These are phyloP conservation scores for Drosophila insularis DNA, from an alignment of 1,140 invertebrate species.

Conservation along the genomic window DNA sequence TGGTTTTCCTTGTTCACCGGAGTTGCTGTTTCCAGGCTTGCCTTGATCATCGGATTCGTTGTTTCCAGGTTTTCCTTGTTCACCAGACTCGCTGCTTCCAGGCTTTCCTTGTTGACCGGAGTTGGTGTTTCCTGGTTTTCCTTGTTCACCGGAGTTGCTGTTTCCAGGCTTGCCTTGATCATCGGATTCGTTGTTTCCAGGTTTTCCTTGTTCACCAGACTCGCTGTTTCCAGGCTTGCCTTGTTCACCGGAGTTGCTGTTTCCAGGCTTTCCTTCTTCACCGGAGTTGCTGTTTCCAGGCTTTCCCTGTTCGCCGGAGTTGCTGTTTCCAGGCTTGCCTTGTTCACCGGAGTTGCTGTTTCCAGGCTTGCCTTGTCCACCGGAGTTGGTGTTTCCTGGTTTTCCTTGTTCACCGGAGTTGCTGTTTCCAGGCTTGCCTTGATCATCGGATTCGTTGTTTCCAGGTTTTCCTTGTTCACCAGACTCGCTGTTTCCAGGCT, in stretches of 20 bases:
- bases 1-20: not conserved
- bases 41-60: not conserved
- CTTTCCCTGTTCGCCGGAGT: not conserved
- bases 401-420: not conserved
- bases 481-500: too few relatives aligned
- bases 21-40: not conserved
- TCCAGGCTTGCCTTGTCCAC: not conserved
- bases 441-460: not conserved
- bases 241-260: too few relatives aligned
- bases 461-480: too few relatives aligned
- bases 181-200: too few relatives aligned
- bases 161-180: too few relatives aligned
- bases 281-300: not conserved
- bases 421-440: not conserved
- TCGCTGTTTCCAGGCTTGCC: too few relatives aligned
- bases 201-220: too few relatives aligned
- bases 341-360: not conserved
- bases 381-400: not conserved
- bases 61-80: not conserved
- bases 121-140: not conserved
- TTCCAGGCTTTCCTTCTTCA: too few relatives aligned
- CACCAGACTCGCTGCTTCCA: not conserved
- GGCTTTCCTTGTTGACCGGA: not conserved
- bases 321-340: not conserved
- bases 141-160: not conserved